Evolutionary conservation across 2,888 invertebrate species (phyloP).

Genomic region (Melanargia galathea): DNA sequence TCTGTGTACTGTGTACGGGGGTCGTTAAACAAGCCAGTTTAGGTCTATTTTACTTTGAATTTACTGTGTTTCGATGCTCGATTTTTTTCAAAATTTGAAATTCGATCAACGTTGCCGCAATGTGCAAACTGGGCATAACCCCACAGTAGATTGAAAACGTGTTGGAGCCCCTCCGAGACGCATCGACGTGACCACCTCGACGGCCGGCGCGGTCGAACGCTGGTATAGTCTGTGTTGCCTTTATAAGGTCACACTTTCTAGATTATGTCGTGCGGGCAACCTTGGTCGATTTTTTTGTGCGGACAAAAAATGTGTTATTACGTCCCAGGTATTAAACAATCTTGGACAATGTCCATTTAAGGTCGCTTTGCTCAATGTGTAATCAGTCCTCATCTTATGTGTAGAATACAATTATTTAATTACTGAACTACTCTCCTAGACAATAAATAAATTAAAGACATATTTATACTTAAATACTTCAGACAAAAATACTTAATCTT

Average conservation of each 20-base stretch:
- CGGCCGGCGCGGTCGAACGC: conserved; percentile 38
- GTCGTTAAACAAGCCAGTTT: too few relatives aligned
- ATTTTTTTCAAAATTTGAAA: too few relatives aligned
- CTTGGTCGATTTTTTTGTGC: conserved; percentile 33
- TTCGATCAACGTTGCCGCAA: too few relatives aligned
- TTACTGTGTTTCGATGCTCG: too few relatives aligned
- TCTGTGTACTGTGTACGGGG: too few relatives aligned
- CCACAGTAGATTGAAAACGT: conserved; percentile 55
- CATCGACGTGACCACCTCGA: conserved; percentile 41
- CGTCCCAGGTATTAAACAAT: conserved; percentile 32
- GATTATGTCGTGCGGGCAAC: conserved; percentile 48
- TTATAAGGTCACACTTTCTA: conserved; percentile 55
- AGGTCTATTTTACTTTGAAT: too few relatives aligned
- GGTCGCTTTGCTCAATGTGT: conserved; percentile 21
- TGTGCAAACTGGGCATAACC: too few relatives aligned
- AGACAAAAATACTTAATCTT: too few relatives aligned
- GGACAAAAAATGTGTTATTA: conserved; percentile 35
- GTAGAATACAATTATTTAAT: not conserved
- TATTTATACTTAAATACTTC: not conserved
- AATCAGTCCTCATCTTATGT: conserved; percentile 22
- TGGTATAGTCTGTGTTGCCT: conserved; percentile 49
- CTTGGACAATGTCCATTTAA: conserved; percentile 29
- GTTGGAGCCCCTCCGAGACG: conserved; percentile 48
- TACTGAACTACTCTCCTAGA: not conserved
- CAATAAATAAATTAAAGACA: not conserved